Conservation (phyloP, 2,888 invertebrate genomes). For the Tubiluchus corallicola region DNA sequence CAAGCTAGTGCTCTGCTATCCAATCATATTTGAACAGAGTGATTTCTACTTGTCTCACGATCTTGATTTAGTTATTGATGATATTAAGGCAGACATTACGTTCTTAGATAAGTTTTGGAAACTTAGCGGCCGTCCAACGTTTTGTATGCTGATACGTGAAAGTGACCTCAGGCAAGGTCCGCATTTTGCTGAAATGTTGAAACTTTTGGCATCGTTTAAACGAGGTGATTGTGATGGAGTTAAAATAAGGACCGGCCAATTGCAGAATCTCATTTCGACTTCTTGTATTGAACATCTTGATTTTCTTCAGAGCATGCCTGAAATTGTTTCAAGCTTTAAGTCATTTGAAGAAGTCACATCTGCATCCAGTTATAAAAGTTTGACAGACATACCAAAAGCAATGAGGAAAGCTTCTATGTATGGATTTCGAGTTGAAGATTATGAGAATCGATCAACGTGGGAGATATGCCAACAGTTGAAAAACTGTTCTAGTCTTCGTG, state of each 20-base stretch:
- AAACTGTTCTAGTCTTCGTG: slow-evolving; percentile 49
- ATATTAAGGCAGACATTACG: slow-evolving; percentile 80
- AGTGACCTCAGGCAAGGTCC: slow-evolving; percentile 61
- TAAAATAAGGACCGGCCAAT: slow-evolving; percentile 72
- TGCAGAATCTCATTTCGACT: slow-evolving; percentile 88
- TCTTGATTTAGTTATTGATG: slow-evolving; percentile 92
- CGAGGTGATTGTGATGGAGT: slow-evolving; percentile 90
- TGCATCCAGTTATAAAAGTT: slow-evolving; percentile 75
- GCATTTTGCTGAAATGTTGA: slow-evolving; percentile 87
- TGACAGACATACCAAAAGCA: slow-evolving; percentile 78
- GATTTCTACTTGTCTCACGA: slow-evolving; percentile 96
- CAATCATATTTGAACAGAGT: slow-evolving; percentile 92
- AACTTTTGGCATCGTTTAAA: slow-evolving; percentile 85
- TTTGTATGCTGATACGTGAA: slow-evolving; percentile 79
- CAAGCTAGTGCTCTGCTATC: slow-evolving; percentile 91
- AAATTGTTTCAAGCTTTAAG: slow-evolving; percentile 51
- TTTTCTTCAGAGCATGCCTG: slow-evolving; percentile 60
- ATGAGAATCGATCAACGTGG: slow-evolving; percentile 42
- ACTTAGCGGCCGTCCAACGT: slow-evolving; percentile 86
- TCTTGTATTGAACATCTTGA: slow-evolving; percentile 97
- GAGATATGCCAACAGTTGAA: slow-evolving; percentile 55
- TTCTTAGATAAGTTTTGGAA: slow-evolving; percentile 97
- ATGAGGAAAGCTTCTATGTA: too few species aligned
- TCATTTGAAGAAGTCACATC: slow-evolving; percentile 75
- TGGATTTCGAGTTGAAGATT: too few species aligned